These are phyloP conservation scores for Plebejus melissa DNA, from an alignment of 2,888 invertebrate genomes.

Conservation along the genomic window DNA sequence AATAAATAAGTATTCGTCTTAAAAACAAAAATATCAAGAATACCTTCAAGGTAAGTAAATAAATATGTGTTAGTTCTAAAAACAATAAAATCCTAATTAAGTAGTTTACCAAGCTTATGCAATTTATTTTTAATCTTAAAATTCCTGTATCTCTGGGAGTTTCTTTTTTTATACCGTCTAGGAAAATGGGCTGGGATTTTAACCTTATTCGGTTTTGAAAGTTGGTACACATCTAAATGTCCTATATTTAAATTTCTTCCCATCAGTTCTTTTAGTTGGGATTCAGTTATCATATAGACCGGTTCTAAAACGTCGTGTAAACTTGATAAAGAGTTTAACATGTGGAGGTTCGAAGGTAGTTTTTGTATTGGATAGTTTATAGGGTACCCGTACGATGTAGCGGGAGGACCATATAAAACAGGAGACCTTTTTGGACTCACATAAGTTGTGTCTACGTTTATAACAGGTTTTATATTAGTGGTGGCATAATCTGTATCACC, in stretches of 20 bases:
- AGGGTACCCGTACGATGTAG: slow-evolving; percentile 28
- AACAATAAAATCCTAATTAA: neutral
- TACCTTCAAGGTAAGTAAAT: neutral
- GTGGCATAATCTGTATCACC: slow-evolving; percentile 36
- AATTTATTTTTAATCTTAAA: slow-evolving; percentile 48
- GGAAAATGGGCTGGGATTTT: slow-evolving; percentile 43
- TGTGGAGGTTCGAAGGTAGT: slow-evolving; percentile 36
- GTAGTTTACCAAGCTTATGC: slow-evolving; percentile 49
- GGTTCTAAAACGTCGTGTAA: slow-evolving; percentile 50
- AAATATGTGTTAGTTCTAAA: neutral
- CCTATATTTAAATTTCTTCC: slow-evolving; percentile 63
- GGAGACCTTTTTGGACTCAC: slow-evolving; percentile 33
- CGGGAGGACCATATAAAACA: slow-evolving; percentile 34
- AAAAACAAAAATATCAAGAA: no score
- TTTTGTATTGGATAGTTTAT: slow-evolving; percentile 26
- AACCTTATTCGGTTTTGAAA: slow-evolving; percentile 41
- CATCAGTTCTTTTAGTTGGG: slow-evolving; percentile 58
- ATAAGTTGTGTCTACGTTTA: slow-evolving; percentile 25
- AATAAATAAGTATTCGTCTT: neutral
- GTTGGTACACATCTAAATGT: slow-evolving; percentile 60
- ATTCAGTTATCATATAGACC: slow-evolving; percentile 62
- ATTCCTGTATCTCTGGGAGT: slow-evolving; percentile 44
- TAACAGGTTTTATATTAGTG: slow-evolving; percentile 26
- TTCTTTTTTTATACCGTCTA: slow-evolving; percentile 49
- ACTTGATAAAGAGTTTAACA: slow-evolving; percentile 37